Conservation (phyloP, 1,140 invertebrate species). For the Trinorchestia longiramus region DNA sequence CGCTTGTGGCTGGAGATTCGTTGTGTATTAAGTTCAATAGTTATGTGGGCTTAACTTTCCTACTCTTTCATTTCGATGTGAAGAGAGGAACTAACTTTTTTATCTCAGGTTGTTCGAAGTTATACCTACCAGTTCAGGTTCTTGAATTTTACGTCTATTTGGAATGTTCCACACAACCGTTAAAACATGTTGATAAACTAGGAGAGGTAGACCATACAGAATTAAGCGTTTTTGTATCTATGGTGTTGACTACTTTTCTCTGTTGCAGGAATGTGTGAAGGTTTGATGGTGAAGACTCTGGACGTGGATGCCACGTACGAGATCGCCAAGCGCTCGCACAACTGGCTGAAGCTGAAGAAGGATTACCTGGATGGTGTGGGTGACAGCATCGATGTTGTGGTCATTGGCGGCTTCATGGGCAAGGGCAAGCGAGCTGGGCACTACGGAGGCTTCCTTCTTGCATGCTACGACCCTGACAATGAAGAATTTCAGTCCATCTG, state of each 20-base stretch:
- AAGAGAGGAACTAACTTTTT: neutral
- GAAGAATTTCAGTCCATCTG: constrained; percentile 95
- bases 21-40: neutral
- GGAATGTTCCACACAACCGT: neutral
- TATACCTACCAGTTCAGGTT: neutral
- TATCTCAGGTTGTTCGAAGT: neutral
- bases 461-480: constrained; percentile 93
- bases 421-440: constrained; percentile 93
- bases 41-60: neutral
- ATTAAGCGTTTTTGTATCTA: neutral
- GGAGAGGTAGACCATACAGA: neutral
- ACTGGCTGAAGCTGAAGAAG: constrained; percentile 98
- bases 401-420: constrained; percentile 94
- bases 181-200: neutral
- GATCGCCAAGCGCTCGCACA: constrained; percentile 95
- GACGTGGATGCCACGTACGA: constrained; percentile 95
- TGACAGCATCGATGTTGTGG: constrained; percentile 80
- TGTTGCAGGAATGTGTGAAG: constrained; percentile 90
- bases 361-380: constrained; percentile 91
- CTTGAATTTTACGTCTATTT: neutral
- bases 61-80: neutral
- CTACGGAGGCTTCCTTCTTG: constrained; percentile 96
- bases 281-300: constrained; percentile 98
- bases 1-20: too few relatives aligned
- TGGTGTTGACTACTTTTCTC: constrained; percentile 52